phyloP scores from a whole-genome alignment of 2,797 vertebrate species.

The Poecilia wingei region DNA sequence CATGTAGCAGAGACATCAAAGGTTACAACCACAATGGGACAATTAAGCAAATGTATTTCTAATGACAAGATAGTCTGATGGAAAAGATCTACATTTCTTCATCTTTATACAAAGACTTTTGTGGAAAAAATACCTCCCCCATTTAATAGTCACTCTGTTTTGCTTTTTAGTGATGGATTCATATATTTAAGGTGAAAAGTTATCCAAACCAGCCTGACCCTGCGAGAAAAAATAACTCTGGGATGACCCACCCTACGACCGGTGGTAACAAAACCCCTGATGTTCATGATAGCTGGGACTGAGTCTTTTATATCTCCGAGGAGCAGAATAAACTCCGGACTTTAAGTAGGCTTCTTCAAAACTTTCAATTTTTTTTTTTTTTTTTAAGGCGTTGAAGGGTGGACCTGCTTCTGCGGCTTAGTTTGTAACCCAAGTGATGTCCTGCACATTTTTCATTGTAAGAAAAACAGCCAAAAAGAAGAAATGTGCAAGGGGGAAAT shows the following conservation, averaged over 20 bases:
- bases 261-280: background rate
- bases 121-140: background rate
- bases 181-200: background rate
- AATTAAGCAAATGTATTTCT: background rate
- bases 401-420: background rate
- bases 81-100: background rate
- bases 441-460: background rate
- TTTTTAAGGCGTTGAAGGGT: background rate
- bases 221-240: background rate
- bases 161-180: background rate
- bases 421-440: background rate
- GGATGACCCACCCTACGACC: background rate
- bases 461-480: background rate
- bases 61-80: background rate
- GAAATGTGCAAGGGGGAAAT: background rate
- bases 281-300: background rate
- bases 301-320: background rate
- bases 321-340: background rate
- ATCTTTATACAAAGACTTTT: background rate
- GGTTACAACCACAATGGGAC: background rate
- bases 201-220: background rate
- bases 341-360: background rate
- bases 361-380: background rate
- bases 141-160: background rate
- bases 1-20: background rate